Evolutionary conservation across 2,797 vertebrate genomes (phyloP).

Genomic region (Chrysocyon brachyurus): DNA sequence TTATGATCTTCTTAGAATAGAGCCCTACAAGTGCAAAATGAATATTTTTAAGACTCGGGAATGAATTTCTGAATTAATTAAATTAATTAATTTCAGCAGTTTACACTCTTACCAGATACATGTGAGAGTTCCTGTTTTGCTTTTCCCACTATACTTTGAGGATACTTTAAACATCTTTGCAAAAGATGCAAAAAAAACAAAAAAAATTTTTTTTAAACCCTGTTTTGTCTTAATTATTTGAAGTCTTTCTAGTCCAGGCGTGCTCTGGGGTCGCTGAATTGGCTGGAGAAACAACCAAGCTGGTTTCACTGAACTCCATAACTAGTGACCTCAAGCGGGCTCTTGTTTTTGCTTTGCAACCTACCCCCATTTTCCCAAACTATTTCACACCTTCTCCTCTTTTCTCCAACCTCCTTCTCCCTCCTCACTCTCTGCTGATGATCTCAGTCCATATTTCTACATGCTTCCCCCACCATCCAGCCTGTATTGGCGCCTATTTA

Average conservation of each 20-base stretch:
- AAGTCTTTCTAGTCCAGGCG: neutral
- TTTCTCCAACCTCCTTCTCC: neutral
- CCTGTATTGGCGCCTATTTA: neutral
- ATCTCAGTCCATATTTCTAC: neutral
- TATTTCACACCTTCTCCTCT: neutral
- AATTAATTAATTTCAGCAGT: neutral
- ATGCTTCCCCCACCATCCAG: too few species aligned
- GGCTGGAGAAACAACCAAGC: neutral
- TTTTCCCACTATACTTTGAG: neutral
- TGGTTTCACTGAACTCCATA: neutral
- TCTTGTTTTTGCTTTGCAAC: neutral
- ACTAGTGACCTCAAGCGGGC: neutral
- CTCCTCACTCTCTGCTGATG: neutral
- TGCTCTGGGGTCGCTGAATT: neutral
- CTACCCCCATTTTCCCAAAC: neutral
- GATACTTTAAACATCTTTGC: neutral
- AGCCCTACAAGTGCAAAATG: neutral
- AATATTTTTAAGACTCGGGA: conserved; percentile 19
- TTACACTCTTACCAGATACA: neutral
- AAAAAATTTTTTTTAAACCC: neutral
- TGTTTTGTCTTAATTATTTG: neutral
- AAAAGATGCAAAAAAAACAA: neutral
- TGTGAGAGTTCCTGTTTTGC: neutral
- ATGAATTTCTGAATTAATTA: neutral
- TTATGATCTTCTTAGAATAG: neutral